Conservation (phyloP, 1,140 invertebrate species). For the Bombyx mori region DNA sequence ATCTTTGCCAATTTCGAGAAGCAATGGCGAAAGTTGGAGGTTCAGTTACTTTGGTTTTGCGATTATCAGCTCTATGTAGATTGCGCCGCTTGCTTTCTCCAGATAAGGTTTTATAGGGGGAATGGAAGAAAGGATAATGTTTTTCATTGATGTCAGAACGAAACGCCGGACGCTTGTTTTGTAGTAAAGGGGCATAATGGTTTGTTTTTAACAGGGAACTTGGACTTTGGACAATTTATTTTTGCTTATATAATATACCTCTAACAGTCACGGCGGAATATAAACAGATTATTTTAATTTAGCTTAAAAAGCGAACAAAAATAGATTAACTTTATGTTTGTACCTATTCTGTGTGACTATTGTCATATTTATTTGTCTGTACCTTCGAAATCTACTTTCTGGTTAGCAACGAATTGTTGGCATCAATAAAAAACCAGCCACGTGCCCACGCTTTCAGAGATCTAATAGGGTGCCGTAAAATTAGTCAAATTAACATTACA, state of each 20-base stretch:
- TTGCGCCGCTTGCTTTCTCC: slow-evolving; percentile 59
- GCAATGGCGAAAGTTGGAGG: slow-evolving; percentile 25
- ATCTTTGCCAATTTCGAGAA: slow-evolving; percentile 19
- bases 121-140: slow-evolving; percentile 66
- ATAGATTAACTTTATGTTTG: no score
- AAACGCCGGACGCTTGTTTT: slow-evolving; percentile 32
- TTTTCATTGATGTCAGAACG: slow-evolving; percentile 54
- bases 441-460: slow-evolving; percentile 11
- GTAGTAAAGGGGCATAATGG: slow-evolving; percentile 36
- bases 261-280: no score
- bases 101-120: slow-evolving; percentile 62
- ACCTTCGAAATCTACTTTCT: background rate
- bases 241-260: no score
- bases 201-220: no score
- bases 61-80: slow-evolving; percentile 68
- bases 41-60: slow-evolving; percentile 38
- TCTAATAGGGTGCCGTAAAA: slow-evolving; percentile 16
- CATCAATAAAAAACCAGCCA: slow-evolving; percentile 6
- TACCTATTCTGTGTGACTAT: background rate
- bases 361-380: background rate
- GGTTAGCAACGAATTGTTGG: background rate
- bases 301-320: no score
- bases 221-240: no score
- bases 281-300: no score
- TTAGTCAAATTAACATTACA: slow-evolving; percentile 22